Evolutionary conservation across 1,140 invertebrate species (phyloP), one percentile per base, ranked within the genome.

Genomic region (Diprion similis): DNA sequence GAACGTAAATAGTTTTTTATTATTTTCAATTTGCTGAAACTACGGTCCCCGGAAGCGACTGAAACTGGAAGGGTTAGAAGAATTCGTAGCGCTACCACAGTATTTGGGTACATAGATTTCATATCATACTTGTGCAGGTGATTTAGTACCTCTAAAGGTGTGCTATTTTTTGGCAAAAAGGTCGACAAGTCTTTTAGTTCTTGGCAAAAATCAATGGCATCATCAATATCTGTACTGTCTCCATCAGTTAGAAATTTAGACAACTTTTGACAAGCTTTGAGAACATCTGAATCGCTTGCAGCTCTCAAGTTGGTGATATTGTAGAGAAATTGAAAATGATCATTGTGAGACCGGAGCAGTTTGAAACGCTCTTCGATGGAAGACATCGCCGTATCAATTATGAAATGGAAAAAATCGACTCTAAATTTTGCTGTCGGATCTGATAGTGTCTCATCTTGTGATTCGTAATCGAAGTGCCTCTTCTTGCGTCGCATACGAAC

Each of bases 401-500:
- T 46, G 18, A n/a, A 24, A 59, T 45, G 24, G 37, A n/a, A 73
- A 51, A 73, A 73, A 73, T 73, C 68, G 13, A 68, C 64, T 73
- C 51, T 73, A 19, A 73, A 73, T 18, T 45, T 11, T 19, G 11
- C 19, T 19, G 17, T 68, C 47, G 45, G 66, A 68, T 17, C 46
- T 73, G 8, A 8, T 67, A 68, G 46, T 68, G 72, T 37, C 13
- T 73, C 66, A 13, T 73, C 66, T 68, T 51, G 48, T 19, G 9
- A 11, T 73, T 73, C 66, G 51, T 73, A 68, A 18, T 73, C 66
- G 37, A 73, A 73, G 46, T 68, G 72, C 18, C 48, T n/a, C 51
- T 68, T 24, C 17, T 68, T 51, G 18, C 47, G 66, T 73, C 72
- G 66, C 68, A 24, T 46, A 18, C 72, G 59, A 9, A 73, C 4